Evolutionary conservation across 2,888 invertebrate species (phyloP).

Genomic region (Mythimna vitellina): DNA sequence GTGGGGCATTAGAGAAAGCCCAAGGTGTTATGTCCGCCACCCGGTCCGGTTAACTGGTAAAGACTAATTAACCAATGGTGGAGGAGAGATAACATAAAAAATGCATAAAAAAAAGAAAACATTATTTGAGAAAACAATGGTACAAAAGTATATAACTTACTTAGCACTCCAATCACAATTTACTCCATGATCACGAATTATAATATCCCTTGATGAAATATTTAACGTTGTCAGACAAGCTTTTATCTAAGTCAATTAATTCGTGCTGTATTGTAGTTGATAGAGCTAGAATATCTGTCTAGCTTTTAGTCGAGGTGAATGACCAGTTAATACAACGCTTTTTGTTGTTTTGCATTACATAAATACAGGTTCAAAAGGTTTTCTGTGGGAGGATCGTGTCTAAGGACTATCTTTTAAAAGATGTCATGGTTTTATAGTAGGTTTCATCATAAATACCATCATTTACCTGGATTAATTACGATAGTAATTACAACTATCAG

Average conservation of each 20-base stretch:
- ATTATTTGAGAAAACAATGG: too few species aligned
- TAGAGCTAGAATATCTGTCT: conserved; percentile 47
- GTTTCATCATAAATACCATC: background rate
- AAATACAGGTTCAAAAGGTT: conserved; percentile 46
- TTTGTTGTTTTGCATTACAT: conserved; percentile 49
- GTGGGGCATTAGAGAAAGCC: too few species aligned
- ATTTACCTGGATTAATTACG: background rate
- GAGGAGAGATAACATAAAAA: too few species aligned
- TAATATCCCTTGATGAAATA: conserved; percentile 62
- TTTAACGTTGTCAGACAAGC: conserved; percentile 60
- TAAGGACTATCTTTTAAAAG: background rate
- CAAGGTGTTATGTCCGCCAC: too few species aligned
- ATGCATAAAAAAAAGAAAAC: too few species aligned
- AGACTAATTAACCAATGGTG: too few species aligned
- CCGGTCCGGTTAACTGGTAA: too few species aligned
- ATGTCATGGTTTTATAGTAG: background rate
- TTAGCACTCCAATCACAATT: conserved; percentile 21
- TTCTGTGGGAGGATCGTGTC: conserved; percentile 24
- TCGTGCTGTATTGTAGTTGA: conserved; percentile 49
- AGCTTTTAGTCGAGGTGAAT: conserved; percentile 39
- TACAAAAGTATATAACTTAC: background rate
- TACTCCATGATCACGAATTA: conserved; percentile 61
- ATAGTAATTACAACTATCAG: too few species aligned
- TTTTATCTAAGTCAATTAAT: conserved; percentile 66
- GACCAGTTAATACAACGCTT: conserved; percentile 37